Evolutionary conservation across 1,140 invertebrate species (phyloP).

Genomic region (Acromyrmex heyeri): DNA sequence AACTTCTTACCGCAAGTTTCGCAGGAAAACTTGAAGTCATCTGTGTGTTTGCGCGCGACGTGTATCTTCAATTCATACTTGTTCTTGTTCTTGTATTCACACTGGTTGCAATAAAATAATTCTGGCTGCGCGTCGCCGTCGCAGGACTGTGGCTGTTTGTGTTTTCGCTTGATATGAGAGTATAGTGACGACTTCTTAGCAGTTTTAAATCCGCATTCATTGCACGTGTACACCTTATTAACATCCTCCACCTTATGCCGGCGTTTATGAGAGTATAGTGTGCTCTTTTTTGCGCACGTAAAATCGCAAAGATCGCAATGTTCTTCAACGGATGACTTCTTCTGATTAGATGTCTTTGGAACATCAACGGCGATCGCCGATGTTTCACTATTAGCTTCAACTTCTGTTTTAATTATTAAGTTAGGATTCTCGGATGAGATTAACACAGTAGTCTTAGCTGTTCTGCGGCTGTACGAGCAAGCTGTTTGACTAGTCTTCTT

Average conservation of each 20-base stretch:
- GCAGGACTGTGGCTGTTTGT: slow-evolving; percentile 57
- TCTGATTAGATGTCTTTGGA: not conserved
- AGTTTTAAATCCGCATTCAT: slow-evolving; percentile 81
- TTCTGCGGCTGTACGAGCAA: not conserved
- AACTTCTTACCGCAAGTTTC: slow-evolving; percentile 88
- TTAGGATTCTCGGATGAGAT: not conserved
- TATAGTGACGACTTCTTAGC: slow-evolving; percentile 80
- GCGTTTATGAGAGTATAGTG: slow-evolving; percentile 87
- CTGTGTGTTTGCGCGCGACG: slow-evolving; percentile 83
- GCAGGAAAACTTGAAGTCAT: slow-evolving; percentile 86
- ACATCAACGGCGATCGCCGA: not conserved
- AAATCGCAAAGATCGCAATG: slow-evolving; percentile 84
- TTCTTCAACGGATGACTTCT: slow-evolving; percentile 11
- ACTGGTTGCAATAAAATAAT: slow-evolving; percentile 81
- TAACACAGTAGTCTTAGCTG: not conserved
- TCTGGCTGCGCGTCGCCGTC: slow-evolving; percentile 71
- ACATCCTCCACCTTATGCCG: slow-evolving; percentile 80
- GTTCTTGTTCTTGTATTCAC: slow-evolving; percentile 85
- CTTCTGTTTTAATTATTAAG: slow-evolving; percentile 28
- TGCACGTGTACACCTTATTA: slow-evolving; percentile 77
- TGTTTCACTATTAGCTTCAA: slow-evolving; percentile 7
- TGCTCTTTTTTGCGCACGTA: slow-evolving; percentile 86
- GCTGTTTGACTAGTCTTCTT: not conserved
- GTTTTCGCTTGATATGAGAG: slow-evolving; percentile 83
- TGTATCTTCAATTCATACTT: slow-evolving; percentile 85